Conservation (phyloP, 2,797 vertebrate species). For the Liparis tanakae region DNA sequence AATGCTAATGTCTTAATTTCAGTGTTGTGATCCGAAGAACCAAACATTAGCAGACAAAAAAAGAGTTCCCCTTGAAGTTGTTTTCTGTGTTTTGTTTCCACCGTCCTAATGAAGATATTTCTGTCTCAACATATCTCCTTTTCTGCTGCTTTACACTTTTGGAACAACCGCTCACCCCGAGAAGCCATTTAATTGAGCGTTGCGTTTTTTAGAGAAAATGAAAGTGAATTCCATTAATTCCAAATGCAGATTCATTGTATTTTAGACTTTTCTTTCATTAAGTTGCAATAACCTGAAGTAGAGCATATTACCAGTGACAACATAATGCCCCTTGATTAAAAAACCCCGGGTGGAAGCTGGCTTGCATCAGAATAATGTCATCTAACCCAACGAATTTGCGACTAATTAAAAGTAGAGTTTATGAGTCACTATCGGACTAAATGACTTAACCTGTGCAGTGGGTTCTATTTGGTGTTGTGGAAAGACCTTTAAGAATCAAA, state of each 20-base stretch:
- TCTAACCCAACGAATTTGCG: conserved; percentile 19
- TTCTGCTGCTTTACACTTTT: conserved; percentile 7
- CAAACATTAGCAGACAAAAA: conserved; percentile 41
- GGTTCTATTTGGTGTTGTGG: conserved; percentile 6
- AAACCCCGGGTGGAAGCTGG: conserved; percentile 19
- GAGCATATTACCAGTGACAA: conserved; percentile 20
- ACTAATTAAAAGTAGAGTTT: conserved; percentile 14
- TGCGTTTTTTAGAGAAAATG: conserved; percentile 6
- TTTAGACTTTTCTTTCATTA: conserved; percentile 6
- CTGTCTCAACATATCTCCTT: conserved; percentile 5
- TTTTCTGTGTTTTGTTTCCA: conserved; percentile 52
- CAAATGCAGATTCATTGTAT: conserved; percentile 22
- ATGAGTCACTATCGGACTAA: conserved; percentile 10
- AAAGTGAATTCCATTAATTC: conserved; percentile 21
- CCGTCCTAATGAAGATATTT: conserved; percentile 40
- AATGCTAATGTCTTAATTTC: conserved; percentile 27
- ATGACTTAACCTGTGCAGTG: background rate
- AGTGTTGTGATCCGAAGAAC: conserved; percentile 41
- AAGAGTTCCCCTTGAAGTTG: conserved; percentile 30
- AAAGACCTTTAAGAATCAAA: conserved; percentile 11
- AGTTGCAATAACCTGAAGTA: conserved; percentile 6
- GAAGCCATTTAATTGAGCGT: conserved; percentile 16
- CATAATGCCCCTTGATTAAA: conserved; percentile 40
- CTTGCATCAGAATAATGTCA: conserved; percentile 37
- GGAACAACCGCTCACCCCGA: conserved; percentile 16